Evolutionary conservation across 2,797 vertebrate genomes (phyloP).

Genomic region (Tragelaphus eurycerus): DNA sequence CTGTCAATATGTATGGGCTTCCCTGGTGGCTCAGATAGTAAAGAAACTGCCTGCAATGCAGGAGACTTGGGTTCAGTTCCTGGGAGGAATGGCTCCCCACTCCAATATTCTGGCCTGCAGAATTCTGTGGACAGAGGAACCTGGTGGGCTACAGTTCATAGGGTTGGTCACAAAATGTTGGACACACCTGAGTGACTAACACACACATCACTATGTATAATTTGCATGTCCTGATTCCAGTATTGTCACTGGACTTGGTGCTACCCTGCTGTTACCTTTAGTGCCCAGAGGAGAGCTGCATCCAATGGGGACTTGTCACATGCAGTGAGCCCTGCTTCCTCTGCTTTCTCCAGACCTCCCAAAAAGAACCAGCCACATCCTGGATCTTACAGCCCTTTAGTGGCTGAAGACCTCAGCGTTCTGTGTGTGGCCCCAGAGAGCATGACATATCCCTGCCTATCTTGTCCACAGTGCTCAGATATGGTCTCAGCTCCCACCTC

Average conservation of each 20-base stretch:
- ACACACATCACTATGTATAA: not conserved
- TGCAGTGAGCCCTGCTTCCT: not conserved
- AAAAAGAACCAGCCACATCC: not conserved
- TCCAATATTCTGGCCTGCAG: not conserved
- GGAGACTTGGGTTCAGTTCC: not conserved
- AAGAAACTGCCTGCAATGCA: not conserved
- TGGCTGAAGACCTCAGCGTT: not conserved
- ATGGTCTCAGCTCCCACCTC: not conserved
- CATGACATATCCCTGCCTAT: not conserved
- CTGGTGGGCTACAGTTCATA: not conserved
- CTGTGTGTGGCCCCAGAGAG: not conserved
- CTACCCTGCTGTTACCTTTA: not conserved
- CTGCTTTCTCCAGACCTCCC: not conserved
- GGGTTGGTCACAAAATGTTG: not conserved
- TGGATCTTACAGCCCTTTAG: not conserved
- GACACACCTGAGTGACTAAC: not conserved
- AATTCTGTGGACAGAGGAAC: not conserved
- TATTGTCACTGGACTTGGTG: not conserved
- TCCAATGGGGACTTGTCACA: not conserved
- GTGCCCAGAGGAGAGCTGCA: not conserved
- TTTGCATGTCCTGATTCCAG: not conserved
- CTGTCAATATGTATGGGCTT: not conserved
- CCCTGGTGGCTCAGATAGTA: not conserved
- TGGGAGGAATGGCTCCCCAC: not conserved
- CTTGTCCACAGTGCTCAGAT: not conserved